Base-by-base conservation (phyloP, 2,888 invertebrate genomes). In the Aleiodes testaceus region DNA sequence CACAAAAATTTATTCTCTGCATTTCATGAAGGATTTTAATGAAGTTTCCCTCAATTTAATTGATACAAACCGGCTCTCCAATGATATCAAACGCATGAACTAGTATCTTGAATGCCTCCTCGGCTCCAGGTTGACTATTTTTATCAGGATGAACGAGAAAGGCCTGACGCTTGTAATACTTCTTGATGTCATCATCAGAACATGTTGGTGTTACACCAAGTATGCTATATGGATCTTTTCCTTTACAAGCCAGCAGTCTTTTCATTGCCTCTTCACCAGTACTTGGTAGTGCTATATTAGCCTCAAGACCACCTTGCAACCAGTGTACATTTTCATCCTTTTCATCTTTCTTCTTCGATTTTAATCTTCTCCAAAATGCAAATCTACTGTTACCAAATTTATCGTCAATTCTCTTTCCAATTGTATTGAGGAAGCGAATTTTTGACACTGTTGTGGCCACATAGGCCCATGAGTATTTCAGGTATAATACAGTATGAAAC, bases 231-330 rank as follows among this genome's bases (percentile, higher is more conserved):
- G 98, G 97, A 89, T 98, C 97, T 88, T 97, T 97, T 77, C 97
- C 97, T 89, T 96, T 96, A 86, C 97, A 97, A 66, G 97, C 95
- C 14, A 97, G 88, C 77, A 98, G 89, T 81, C 97, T 90, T 88
- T 95, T 96, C 95, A 97, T 96, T 50, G 97, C 97, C 88, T 98
- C 97, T 80, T 97, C 97, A 6, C 97, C 96, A 3, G 95, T 96
- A 55, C 94, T 92, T 0, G 97, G 97, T 84, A 97, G 89, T 18
- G 92, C 90, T 84, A 96, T 95, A 85, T 95, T 95, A 78, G 89
- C 88, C 74, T 92, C 91, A 20, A 93, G 87, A 61, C 92, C 92
- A 49, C 88, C 88, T 52, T 88, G 89, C 67, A 88, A 84, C 89
- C 89, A 89, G 76, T 81, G 81, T 77, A 88, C 69, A 84, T 89